Conservation (phyloP, 2,113 vertebrate species). For the Brienomyrus brachyistius region DNA sequence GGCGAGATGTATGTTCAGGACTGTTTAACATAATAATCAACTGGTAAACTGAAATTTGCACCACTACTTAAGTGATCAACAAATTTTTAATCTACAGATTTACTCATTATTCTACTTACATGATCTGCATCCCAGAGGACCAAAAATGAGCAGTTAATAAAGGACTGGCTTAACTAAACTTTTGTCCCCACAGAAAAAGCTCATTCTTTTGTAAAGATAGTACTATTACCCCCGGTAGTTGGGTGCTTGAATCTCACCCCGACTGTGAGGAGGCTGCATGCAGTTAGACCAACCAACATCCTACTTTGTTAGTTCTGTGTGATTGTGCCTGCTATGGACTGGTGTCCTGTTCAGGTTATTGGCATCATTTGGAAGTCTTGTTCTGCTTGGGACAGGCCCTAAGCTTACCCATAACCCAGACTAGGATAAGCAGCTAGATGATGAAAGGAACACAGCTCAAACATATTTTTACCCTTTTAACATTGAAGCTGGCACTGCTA, state of each 20-base stretch:
- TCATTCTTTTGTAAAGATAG: background rate
- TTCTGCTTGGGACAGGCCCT: background rate
- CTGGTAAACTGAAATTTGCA: background rate
- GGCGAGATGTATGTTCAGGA: no score
- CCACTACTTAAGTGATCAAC: background rate
- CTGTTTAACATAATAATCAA: background rate
- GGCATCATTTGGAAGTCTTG: background rate
- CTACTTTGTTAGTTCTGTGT: background rate
- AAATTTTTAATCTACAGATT: background rate
- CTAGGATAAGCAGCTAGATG: background rate
- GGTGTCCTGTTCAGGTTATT: background rate
- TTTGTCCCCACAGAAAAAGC: background rate
- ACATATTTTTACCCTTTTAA: background rate
- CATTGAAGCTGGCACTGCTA: background rate
- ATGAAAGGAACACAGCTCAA: background rate
- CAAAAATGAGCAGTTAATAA: background rate
- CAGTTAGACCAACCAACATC: background rate
- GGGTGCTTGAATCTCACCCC: no score
- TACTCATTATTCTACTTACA: background rate
- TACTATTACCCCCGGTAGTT: background rate
- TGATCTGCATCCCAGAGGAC: background rate
- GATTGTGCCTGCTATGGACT: background rate
- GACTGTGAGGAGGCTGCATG: background rate
- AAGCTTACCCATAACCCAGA: background rate
- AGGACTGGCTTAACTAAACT: background rate